phyloP scores from a whole-genome alignment of 2,888 invertebrate genomes.

The Autographa gamma region DNA sequence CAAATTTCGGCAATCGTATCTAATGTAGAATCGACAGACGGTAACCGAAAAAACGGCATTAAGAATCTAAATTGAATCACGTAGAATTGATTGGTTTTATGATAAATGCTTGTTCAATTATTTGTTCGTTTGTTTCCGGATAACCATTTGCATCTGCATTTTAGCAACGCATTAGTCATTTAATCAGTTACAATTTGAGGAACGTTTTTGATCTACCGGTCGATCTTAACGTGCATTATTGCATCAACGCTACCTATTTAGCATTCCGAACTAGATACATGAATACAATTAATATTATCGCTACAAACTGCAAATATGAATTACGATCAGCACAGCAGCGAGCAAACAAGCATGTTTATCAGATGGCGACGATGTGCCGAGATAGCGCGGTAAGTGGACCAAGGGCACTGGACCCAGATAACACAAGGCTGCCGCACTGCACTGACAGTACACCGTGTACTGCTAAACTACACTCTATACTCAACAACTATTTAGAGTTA shows the following conservation, averaged over 20 bases:
- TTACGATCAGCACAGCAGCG: constrained; percentile 53
- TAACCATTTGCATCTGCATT: constrained; percentile 14
- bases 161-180: constrained; percentile 8
- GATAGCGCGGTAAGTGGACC: constrained; percentile 84
- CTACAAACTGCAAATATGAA: constrained; percentile 57
- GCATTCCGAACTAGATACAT: constrained; percentile 46
- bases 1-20: constrained; percentile 73
- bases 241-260: constrained; percentile 34
- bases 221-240: constrained; percentile 22
- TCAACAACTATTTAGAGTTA: constrained; percentile 12
- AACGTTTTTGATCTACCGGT: constrained; percentile 14
- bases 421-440: constrained; percentile 78
- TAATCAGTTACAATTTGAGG: constrained; percentile 14
- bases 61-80: constrained; percentile 83
- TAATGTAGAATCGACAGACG: constrained; percentile 65
- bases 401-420: constrained; percentile 84
- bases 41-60: constrained; percentile 71
- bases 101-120: constrained; percentile 68
- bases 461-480: constrained; percentile 28
- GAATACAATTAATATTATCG: constrained; percentile 55
- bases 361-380: constrained; percentile 80
- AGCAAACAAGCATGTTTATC: constrained; percentile 77
- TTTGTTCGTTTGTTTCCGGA: constrained; percentile 34
- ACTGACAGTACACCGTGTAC: constrained; percentile 27
- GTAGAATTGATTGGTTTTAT: constrained; percentile 77